These are phyloP conservation scores for Nymphalis polychloros DNA, from an alignment of 2,888 invertebrate genomes.

Conservation along the genomic window DNA sequence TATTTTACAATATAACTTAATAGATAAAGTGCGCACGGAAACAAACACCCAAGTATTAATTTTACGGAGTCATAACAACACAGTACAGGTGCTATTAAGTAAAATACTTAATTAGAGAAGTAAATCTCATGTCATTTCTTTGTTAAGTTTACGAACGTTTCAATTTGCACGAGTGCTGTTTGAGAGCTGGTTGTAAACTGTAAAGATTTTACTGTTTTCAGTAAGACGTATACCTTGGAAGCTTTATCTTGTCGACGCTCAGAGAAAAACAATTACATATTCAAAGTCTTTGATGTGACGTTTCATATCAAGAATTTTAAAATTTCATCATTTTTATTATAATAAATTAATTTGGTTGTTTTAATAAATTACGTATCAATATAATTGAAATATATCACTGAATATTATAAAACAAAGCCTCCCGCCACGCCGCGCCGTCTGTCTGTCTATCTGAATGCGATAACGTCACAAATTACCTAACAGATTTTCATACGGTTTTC, in stretches of 20 bases:
- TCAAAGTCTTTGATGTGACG: slow-evolving; percentile 9
- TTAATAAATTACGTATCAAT: too few species aligned
- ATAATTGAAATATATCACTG: too few species aligned
- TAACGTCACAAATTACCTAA: too few species aligned
- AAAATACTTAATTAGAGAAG: slow-evolving; percentile 43
- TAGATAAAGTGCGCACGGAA: background rate
- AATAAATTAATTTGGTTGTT: background rate
- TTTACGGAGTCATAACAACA: slow-evolving; percentile 17
- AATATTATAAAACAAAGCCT: too few species aligned
- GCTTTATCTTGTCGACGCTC: slow-evolving; percentile 25
- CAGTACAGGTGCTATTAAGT: slow-evolving; percentile 38
- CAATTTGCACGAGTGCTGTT: slow-evolving; percentile 52
- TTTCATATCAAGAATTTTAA: slow-evolving; percentile 1
- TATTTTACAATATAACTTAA: background rate
- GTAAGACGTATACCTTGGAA: slow-evolving; percentile 18
- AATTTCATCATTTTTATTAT: background rate
- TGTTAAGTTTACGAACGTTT: slow-evolving; percentile 64
- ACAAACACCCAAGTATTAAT: background rate
- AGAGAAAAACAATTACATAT: slow-evolving; percentile 18
- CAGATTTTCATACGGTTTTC: too few species aligned
- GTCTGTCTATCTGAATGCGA: too few species aligned
- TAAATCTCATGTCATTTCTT: slow-evolving; percentile 54
- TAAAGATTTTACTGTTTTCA: slow-evolving; percentile 35
- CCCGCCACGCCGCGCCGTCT: too few species aligned
- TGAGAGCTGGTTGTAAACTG: slow-evolving; percentile 53